Evolutionary conservation across 1,140 invertebrate species (phyloP), one percentile per base, ranked within the genome.

Genomic region (Drosophila cardini): DNA sequence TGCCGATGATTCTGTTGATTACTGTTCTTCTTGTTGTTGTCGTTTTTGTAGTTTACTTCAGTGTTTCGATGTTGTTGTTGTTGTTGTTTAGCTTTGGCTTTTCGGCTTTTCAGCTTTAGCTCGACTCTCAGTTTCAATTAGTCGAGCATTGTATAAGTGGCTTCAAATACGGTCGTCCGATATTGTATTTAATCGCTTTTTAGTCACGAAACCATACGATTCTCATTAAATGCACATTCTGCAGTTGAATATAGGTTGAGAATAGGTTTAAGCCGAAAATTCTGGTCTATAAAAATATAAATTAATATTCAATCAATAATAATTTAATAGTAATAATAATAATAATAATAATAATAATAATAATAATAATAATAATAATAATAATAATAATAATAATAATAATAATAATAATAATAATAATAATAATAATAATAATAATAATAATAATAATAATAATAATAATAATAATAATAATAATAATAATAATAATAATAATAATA

Each of bases 151-250:
- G 68, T 69, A 76, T 76, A 82, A 82, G 71, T 68, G 62, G 48
- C 43, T 38, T 13, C 58, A 52, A 26, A 46, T 36, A 18, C 21
- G 16, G 56, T 26, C 7, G 56, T 26, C 7, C 21, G 15, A 21
- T 63, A 38, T 13, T 61, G 62, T 16, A 30, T 52, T 65, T 50
- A 64, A 58, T 42, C 69, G 11, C 63, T 73, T 68, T 60, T 21
- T 36, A 46, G 45, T 61, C 71, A 34, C 36, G 70, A 68, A 74
- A 68, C 65, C 61, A 85, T 84, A 69, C n/a, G n/a, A n/a, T n/a
- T n/a, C n/a, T n/a, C 70, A 76, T 84, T 72, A 73, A 80, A 80
- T 84, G 84, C 76, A 84, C 80, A 71, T 65, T 83, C 53, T 7
- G 21, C 50, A 42, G n/a, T 50, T 10, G 46, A 68, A 62, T 58